Evolutionary conservation across 1,140 invertebrate species (phyloP), one percentile per base, ranked within the genome.

Genomic region (Drosophila melanica): DNA sequence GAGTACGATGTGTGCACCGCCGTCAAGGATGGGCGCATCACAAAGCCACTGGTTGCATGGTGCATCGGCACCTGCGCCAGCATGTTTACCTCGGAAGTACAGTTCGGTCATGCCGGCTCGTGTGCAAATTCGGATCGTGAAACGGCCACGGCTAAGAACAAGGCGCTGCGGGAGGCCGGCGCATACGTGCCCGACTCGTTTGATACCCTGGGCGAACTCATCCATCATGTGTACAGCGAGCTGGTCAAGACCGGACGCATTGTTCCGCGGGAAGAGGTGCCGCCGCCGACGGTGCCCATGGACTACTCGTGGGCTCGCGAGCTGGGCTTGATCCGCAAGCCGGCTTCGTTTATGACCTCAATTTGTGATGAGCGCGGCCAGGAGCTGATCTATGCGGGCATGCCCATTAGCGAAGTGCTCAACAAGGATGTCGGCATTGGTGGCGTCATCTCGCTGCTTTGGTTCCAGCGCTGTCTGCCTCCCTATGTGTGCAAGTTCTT

Each of bases 341-440:
- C 99, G 37, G 99, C 99, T 0, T 99, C 98, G 0, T 99, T 99
- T 92, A 99, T 99, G 97, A 99, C 98, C 12, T 98, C 97, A 18
- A 99, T 99, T 89, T 99, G 98, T 92, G 99, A 99, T 93, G 99
- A 99, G 93, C 94, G 99, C 81, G 99, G 99, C 6, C 98, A 99
- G 90, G 99, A 99, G 93, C 93, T 99, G 16, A 93, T 98, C 18
- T 99, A 99, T 93, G 98, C 98, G 64, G 99, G 99, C 12, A 99
- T 99, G 94, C 99, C 99, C 20, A 99, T 99, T 82, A 98, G 97
- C 50, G 97, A 99, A 81, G 98, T 98, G 12, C 92, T 97, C 8
- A 96, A 97, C 84, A 95, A 96, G 85, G 96, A 97, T 78, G 95
- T 99, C 68, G 99, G 99, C 18, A 97, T 99, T 72, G 99, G 99